These are phyloP conservation scores for Heliothis peltigera DNA, from an alignment of 2,888 invertebrate species.

Conservation along the genomic window DNA sequence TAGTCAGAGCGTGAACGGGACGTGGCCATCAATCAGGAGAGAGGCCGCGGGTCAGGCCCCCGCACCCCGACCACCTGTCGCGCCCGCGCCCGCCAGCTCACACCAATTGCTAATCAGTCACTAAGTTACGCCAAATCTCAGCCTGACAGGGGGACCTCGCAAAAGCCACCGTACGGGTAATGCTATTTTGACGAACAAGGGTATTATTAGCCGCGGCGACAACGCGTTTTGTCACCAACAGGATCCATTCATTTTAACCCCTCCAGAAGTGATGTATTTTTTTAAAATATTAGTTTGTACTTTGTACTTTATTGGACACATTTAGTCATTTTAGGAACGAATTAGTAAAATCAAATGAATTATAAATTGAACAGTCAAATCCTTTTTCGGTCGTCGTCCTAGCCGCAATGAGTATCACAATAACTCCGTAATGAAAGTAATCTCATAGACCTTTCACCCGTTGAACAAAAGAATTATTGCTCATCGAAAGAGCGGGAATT, in stretches of 20 bases:
- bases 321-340: background rate
- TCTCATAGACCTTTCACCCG: constrained; percentile 73
- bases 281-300: constrained; percentile 5
- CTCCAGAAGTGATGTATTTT: constrained; percentile 3
- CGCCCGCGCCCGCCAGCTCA: constrained; percentile 83
- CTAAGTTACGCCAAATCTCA: constrained; percentile 88
- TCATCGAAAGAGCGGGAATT: constrained; percentile 80
- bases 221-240: constrained; percentile 66
- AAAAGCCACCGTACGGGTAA: constrained; percentile 73
- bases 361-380: constrained; percentile 13
- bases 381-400: constrained; percentile 27
- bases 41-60: constrained; percentile 80
- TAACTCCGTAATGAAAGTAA: constrained; percentile 76
- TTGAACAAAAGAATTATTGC: constrained; percentile 82
- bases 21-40: constrained; percentile 82
- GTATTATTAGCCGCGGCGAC: constrained; percentile 77
- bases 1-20: constrained; percentile 73
- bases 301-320: background rate
- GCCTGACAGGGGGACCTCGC: constrained; percentile 78
- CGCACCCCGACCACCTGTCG: constrained; percentile 86
- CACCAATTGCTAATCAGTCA: constrained; percentile 89
- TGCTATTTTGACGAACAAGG: constrained; percentile 85
- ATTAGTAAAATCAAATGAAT: background rate
- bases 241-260: constrained; percentile 51
- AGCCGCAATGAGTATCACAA: constrained; percentile 57